A percentile compares a stretch with the other conserved stretches of the same genome.
phyloP scores from a whole-genome alignment of 1,140 invertebrate genomes.

The Chironomus striatipennis region DNA sequence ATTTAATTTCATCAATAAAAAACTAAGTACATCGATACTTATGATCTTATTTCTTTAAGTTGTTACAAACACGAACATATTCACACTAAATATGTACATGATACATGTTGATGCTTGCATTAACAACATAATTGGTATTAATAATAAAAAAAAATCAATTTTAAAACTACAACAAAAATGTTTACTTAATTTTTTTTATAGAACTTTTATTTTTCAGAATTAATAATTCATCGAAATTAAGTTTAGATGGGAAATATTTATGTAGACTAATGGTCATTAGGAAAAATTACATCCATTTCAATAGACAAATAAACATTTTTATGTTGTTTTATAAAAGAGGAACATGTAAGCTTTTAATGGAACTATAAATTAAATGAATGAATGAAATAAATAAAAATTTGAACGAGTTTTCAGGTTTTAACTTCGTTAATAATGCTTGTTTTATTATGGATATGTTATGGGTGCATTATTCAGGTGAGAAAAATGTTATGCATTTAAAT shows the following conservation, averaged over 20 bases:
- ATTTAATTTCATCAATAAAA: not conserved
- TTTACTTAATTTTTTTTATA: not conserved
- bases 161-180: not conserved
- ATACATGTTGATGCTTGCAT: not conserved
- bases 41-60: not conserved
- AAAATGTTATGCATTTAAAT: too few species aligned
- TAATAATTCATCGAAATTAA: too few species aligned
- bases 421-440: too few species aligned
- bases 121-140: not conserved
- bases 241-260: not conserved
- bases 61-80: not conserved
- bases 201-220: not conserved
- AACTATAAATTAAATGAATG: not conserved
- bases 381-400: too few species aligned
- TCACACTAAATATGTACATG: not conserved
- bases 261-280: not conserved
- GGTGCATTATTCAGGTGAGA: too few species aligned
- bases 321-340: not conserved
- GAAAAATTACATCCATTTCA: not conserved
- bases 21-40: not conserved
- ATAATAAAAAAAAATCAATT: not conserved
- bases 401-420: too few species aligned
- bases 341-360: not conserved
- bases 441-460: too few species aligned
- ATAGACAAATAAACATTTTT: not conserved